A percentile compares a stretch with the other conserved stretches of the same genome.
Evolutionary conservation across 2,113 vertebrate species (phyloP).

Genomic region (Scomber scombrus): DNA sequence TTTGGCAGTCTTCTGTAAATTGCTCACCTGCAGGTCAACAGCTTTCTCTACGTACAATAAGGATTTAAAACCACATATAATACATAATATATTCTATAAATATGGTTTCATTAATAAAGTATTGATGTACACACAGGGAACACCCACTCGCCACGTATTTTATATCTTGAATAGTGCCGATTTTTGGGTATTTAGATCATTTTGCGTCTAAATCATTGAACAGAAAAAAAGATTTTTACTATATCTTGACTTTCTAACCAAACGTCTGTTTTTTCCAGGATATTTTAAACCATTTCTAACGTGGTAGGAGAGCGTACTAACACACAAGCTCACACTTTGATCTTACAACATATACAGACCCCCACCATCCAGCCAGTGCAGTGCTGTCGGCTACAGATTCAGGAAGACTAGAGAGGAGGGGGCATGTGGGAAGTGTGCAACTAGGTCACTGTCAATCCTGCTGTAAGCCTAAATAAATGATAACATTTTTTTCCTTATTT

Average conservation of each 20-base stretch:
- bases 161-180: too few relatives aligned
- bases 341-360: slow-evolving; percentile 59
- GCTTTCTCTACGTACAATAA: background rate
- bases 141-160: background rate
- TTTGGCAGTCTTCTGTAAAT: background rate
- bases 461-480: slow-evolving; percentile 63
- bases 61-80: background rate
- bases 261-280: background rate
- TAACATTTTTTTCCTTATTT: slow-evolving; percentile 19
- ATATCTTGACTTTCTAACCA: slow-evolving; percentile 2
- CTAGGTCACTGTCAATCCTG: slow-evolving; percentile 80
- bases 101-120: background rate
- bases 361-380: slow-evolving; percentile 57
- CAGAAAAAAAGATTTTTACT: background rate
- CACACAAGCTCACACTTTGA: slow-evolving; percentile 55
- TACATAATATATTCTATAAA: background rate
- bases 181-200: background rate
- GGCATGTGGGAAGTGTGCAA: slow-evolving; percentile 69
- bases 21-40: background rate
- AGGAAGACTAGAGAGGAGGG: slow-evolving; percentile 44
- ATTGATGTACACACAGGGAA: background rate
- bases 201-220: background rate
- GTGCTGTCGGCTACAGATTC: slow-evolving; percentile 54
- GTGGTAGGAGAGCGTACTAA: slow-evolving; percentile 7
- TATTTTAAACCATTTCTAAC: slow-evolving; percentile 31